Evolutionary conservation across 2,113 vertebrate species (phyloP).

Genomic region (Tricholaema leucomelas): DNA sequence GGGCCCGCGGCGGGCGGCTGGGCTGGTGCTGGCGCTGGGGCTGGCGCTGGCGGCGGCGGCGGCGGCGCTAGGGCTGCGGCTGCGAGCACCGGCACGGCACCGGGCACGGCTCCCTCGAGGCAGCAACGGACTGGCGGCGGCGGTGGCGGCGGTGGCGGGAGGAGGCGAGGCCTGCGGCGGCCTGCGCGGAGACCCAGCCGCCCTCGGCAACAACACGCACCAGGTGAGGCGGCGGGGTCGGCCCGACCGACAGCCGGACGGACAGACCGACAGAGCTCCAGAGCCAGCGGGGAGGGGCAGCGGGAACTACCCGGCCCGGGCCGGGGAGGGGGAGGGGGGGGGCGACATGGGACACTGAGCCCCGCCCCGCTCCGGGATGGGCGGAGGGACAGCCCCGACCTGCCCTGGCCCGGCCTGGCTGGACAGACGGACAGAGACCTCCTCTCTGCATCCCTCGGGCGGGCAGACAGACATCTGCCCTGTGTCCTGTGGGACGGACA

Average conservation of each 20-base stretch:
- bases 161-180: constrained; percentile 66
- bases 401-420: too few relatives aligned
- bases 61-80: too few relatives aligned
- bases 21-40: too few relatives aligned
- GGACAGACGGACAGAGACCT: not conserved
- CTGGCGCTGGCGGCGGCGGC: too few relatives aligned
- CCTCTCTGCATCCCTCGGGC: too few relatives aligned
- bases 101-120: not conserved
- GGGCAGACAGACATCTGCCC: too few relatives aligned
- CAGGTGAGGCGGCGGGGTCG: constrained; percentile 72
- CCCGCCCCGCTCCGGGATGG: not conserved
- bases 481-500: not conserved
- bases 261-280: too few relatives aligned
- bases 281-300: too few relatives aligned
- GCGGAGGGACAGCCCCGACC: not conserved
- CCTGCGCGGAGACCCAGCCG: constrained; percentile 66
- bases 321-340: too few relatives aligned
- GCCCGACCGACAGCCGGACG: not conserved
- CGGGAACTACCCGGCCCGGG: not conserved
- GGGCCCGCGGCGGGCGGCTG: too few relatives aligned
- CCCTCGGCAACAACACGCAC: constrained; percentile 85
- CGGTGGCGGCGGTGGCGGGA: not conserved
- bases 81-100: not conserved
- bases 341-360: not conserved
- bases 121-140: not conserved